Percentiles rank a stretch among this genome's conserved stretches.
These are phyloP conservation scores for Mycetomoellerius zeteki DNA, from an alignment of 1,140 invertebrate species.

Conservation along the genomic window DNA sequence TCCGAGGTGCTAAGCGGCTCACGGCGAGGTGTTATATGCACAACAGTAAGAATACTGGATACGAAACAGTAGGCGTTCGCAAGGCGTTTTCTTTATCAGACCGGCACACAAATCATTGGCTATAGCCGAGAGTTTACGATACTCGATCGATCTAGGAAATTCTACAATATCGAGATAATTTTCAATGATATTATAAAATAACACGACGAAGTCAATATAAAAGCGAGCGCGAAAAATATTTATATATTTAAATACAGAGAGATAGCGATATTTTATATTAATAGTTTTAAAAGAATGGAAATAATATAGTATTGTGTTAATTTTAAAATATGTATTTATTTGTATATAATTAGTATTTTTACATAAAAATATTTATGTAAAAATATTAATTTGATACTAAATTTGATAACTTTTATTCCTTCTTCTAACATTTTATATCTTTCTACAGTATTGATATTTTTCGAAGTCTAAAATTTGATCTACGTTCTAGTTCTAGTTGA, in stretches of 20 bases:
- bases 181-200: neutral
- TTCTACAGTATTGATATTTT: neutral
- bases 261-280: neutral
- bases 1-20: constrained; percentile 78
- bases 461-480: neutral
- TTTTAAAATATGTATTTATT: neutral
- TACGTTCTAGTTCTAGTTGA: neutral
- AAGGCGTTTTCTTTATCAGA: constrained; percentile 75
- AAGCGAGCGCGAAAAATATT: neutral
- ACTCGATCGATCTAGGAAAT: neutral
- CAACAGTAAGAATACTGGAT: constrained; percentile 29
- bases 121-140: constrained; percentile 10
- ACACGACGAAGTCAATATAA: neutral
- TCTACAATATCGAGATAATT: constrained; percentile 3
- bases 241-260: neutral
- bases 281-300: neutral
- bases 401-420: neutral
- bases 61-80: constrained; percentile 68
- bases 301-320: neutral
- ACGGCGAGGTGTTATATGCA: constrained; percentile 52
- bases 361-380: neutral
- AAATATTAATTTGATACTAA: neutral
- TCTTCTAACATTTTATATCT: neutral
- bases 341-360: neutral
- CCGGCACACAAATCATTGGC: constrained; percentile 67